A percentile compares a stretch with the other conserved stretches of the same genome.
Conservation (phyloP, 2,888 invertebrate species). For the Diabrotica balteata region DNA sequence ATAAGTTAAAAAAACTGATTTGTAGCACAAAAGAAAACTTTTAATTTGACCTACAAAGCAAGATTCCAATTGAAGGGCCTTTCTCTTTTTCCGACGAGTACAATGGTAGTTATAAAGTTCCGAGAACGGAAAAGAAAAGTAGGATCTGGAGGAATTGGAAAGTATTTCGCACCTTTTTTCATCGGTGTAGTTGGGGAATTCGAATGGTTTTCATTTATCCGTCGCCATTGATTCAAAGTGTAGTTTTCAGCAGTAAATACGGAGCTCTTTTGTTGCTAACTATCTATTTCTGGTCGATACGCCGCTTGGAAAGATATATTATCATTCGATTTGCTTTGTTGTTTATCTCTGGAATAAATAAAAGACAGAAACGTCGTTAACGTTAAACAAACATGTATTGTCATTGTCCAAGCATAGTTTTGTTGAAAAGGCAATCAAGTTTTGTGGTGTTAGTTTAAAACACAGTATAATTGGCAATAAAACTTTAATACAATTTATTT, state of each 20-base stretch:
- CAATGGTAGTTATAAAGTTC: conserved; percentile 12
- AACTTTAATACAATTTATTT: too few species aligned
- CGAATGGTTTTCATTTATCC: background rate
- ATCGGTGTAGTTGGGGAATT: background rate
- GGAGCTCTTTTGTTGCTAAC: too few species aligned
- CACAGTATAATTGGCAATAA: too few species aligned
- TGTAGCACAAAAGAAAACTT: conserved; percentile 19
- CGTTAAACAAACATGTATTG: too few species aligned
- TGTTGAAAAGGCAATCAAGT: too few species aligned
- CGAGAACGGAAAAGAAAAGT: background rate
- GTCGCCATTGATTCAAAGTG: conserved; percentile 3
- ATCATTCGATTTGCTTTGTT: too few species aligned
- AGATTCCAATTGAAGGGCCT: conserved; percentile 1
- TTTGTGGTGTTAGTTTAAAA: too few species aligned
- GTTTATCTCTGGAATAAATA: too few species aligned
- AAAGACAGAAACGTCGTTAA: too few species aligned
- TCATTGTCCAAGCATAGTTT: too few species aligned
- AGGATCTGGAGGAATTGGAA: background rate
- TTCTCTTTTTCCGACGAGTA: background rate
- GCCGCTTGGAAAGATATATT: too few species aligned
- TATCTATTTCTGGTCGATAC: too few species aligned
- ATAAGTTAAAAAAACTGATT: conserved; percentile 7
- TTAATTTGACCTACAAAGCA: conserved; percentile 22
- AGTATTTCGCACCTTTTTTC: conserved; percentile 7
- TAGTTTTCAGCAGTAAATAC: conserved; percentile 2